Evolutionary conservation across 2,888 invertebrate genomes (phyloP).

Genomic region (Lepidochitona cinerea): DNA sequence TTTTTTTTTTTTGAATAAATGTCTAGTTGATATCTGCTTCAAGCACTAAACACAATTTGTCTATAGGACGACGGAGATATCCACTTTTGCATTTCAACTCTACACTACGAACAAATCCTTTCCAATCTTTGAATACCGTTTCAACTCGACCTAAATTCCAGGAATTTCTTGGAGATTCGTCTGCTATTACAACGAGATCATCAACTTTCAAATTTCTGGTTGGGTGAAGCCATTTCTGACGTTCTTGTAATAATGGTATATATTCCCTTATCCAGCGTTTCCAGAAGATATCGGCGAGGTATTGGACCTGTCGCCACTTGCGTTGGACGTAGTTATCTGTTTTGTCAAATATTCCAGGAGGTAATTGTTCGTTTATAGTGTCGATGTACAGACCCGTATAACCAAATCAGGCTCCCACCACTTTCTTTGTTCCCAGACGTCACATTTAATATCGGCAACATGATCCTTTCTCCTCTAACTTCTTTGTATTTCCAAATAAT

Average conservation of each 20-base stretch:
- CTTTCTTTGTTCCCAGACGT: no score
- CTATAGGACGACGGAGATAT: not conserved
- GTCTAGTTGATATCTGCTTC: not conserved
- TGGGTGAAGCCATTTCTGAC: constrained; percentile 22
- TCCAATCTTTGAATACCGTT: not conserved
- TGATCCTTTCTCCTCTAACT: no score
- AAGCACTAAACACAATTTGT: not conserved
- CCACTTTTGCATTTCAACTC: not conserved
- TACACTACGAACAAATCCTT: not conserved
- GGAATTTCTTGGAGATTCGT: not conserved
- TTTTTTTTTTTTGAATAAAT: no score
- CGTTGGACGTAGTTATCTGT: constrained; percentile 22
- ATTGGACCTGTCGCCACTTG: constrained; percentile 35
- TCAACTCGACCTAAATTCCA: not conserved
- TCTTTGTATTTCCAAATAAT: no score
- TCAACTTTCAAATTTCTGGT: not conserved
- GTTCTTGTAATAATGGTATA: constrained; percentile 17
- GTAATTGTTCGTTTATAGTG: no score
- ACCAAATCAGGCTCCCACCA: no score
- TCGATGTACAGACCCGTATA: no score
- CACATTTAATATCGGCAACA: no score
- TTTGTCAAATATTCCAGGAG: constrained; percentile 25
- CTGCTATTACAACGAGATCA: not conserved
- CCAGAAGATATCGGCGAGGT: no score
- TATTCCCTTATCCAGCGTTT: constrained; percentile 25